phyloP scores from a whole-genome alignment of 2,113 vertebrate genomes.

The Cheirogaleus medius region DNA sequence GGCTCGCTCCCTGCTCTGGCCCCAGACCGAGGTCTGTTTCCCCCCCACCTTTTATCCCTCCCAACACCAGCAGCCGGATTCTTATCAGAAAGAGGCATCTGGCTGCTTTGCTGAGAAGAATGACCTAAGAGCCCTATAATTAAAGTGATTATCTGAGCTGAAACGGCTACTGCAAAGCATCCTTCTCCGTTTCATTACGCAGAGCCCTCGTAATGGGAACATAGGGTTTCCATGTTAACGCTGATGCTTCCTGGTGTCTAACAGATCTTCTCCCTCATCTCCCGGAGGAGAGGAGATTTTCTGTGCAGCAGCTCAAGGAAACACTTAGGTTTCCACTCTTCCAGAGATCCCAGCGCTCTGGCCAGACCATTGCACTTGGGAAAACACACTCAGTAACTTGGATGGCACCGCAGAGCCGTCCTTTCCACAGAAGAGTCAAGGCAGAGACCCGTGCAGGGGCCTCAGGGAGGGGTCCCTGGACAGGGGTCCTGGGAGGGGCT shows the following conservation, averaged over 20 bases:
- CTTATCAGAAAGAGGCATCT: constrained; percentile 6
- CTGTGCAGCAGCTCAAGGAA: neutral
- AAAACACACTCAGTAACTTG: neutral
- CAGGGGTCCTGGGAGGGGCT: neutral
- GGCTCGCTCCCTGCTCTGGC: neutral
- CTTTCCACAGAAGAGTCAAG: neutral
- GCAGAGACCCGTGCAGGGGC: neutral
- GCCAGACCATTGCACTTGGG: neutral
- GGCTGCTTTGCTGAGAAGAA: neutral
- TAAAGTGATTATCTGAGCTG: neutral
- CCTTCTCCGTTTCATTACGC: neutral
- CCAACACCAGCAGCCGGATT: neutral
- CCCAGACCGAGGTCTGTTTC: neutral
- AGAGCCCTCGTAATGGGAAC: neutral
- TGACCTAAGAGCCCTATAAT: neutral
- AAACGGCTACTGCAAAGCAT: neutral
- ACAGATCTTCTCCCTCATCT: neutral
- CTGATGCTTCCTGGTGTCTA: neutral
- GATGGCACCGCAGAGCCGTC: neutral
- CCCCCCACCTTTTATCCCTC: neutral
- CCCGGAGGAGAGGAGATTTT: neutral
- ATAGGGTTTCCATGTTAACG: constrained; percentile 2
- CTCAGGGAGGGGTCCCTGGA: neutral
- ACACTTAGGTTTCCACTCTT: too few species aligned
- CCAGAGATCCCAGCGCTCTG: too few species aligned